Evolutionary conservation across 2,797 vertebrate species (phyloP).

Genomic region (Coluber constrictor): DNA sequence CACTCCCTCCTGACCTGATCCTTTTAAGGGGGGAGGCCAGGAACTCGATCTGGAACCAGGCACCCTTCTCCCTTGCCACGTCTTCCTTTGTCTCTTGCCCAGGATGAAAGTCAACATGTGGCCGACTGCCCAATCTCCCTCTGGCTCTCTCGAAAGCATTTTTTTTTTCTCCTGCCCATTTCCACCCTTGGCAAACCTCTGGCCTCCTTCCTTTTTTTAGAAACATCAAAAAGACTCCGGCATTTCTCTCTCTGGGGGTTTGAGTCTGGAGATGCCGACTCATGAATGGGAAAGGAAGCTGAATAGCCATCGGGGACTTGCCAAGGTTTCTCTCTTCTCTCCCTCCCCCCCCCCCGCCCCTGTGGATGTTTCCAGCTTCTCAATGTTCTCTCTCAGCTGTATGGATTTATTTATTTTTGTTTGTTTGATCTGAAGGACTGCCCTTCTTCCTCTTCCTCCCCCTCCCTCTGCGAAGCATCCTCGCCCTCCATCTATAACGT

Average conservation of each 20-base stretch:
- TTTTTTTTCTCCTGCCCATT: neutral
- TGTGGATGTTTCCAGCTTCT: fast-evolving
- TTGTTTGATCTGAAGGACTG: neutral
- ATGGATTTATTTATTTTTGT: too few species aligned
- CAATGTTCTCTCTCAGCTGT: neutral
- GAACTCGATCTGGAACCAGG: neutral
- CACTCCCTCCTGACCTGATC: too few species aligned
- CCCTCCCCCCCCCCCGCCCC: too few species aligned
- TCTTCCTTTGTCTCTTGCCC: neutral
- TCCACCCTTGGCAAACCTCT: slow-evolving; percentile 6
- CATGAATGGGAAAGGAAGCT: slow-evolving; percentile 8
- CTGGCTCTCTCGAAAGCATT: neutral
- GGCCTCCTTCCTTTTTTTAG: neutral
- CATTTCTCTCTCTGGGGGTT: neutral
- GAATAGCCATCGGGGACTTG: neutral
- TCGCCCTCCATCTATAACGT: neutral
- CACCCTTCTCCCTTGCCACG: neutral
- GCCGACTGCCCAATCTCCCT: neutral
- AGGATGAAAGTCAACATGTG: neutral
- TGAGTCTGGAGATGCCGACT: neutral
- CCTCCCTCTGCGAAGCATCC: neutral
- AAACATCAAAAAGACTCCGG: slow-evolving; percentile 1
- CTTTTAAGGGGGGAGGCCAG: neutral
- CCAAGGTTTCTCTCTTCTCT: neutral
- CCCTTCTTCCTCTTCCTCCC: neutral